Percentiles rank a stretch among this genome's conserved stretches.
phyloP scores from a whole-genome alignment of 2,113 vertebrate species.

The Orientallactaga bullata region DNA sequence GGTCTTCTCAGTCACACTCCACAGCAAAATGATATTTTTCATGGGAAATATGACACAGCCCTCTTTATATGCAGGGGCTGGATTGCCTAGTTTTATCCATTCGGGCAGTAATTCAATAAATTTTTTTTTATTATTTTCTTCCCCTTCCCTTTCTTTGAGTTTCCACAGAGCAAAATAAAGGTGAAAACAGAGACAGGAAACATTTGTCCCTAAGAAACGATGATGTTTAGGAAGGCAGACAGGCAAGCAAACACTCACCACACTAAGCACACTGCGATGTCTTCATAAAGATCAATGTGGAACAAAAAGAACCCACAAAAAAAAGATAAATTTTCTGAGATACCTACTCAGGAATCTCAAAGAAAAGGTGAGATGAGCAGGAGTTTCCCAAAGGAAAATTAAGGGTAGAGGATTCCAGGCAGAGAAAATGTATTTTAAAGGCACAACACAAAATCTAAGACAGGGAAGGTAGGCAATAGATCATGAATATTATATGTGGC shows the following conservation, averaged over 20 bases:
- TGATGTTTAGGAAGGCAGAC: not conserved
- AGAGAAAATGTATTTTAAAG: not conserved
- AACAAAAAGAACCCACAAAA: not conserved
- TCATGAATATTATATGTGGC: not conserved
- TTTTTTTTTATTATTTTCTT: not conserved
- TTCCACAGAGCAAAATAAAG: not conserved
- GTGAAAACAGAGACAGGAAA: not conserved
- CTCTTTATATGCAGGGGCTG: not conserved
- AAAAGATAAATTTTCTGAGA: not conserved
- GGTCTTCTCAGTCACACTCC: slow-evolving; percentile 64
- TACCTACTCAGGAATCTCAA: not conserved
- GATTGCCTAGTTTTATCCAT: slow-evolving; percentile 1
- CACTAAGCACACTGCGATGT: fast-evolving
- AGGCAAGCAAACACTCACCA: not conserved
- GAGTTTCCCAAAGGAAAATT: slow-evolving; percentile 12
- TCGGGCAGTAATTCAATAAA: not conserved
- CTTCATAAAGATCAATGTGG: not conserved
- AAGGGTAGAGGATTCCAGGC: not conserved
- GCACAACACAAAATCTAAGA: not conserved
- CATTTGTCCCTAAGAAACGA: not conserved
- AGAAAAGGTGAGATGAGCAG: not conserved
- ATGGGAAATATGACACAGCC: slow-evolving; percentile 11
- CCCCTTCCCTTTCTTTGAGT: not conserved
- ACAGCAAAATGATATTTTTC: slow-evolving; percentile 43
- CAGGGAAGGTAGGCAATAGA: not conserved